phyloP scores from a whole-genome alignment of 2,797 vertebrate species.

The Gadopsis marmoratus region DNA sequence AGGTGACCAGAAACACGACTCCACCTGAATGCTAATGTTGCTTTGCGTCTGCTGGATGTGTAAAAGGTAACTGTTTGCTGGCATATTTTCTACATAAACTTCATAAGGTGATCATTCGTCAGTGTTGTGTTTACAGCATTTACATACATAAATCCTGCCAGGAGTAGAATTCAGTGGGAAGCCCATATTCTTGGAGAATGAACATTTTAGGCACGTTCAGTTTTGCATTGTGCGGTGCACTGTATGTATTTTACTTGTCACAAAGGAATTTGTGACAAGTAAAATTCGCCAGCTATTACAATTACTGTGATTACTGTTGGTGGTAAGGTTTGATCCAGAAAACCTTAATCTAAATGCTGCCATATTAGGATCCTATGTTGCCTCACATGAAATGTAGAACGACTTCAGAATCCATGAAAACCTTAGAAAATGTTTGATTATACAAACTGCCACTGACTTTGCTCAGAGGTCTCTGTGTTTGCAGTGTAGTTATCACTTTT shows the following conservation, averaged over 20 bases:
- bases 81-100: neutral
- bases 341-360: neutral
- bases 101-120: neutral
- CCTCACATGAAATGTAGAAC: neutral
- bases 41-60: too few species aligned
- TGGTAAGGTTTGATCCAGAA: neutral
- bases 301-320: neutral
- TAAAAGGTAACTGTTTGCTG: too few species aligned
- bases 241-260: neutral
- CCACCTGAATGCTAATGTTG: too few species aligned
- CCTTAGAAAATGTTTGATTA: neutral
- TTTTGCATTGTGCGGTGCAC: neutral
- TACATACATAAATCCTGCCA: neutral
- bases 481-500: neutral
- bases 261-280: neutral
- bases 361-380: neutral
- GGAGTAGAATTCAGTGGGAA: neutral
- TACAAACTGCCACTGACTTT: neutral
- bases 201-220: neutral
- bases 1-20: neutral
- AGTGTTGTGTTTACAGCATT: neutral
- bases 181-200: neutral
- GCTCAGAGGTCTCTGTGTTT: constrained; percentile 4
- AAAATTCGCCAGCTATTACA: neutral
- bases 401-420: neutral